Conservation (phyloP, 2,113 vertebrate species). For the Chaenogobius annularis region DNA sequence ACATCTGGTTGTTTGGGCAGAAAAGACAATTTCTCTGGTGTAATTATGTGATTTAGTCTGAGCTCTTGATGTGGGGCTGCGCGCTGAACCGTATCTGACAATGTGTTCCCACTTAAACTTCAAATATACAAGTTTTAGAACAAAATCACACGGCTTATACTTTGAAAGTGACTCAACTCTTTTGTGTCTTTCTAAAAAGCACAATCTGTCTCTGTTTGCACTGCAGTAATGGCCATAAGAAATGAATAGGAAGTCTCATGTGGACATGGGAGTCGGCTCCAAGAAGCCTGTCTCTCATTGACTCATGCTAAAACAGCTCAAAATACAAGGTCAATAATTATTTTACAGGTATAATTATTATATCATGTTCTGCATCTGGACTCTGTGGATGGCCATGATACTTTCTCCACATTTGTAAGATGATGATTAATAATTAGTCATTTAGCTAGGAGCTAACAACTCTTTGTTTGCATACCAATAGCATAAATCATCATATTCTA, state of each 20-base stretch:
- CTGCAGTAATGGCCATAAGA: constrained; percentile 6
- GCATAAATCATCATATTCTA: not conserved
- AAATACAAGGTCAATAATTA: constrained; percentile 9
- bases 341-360: constrained; percentile 4
- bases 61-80: constrained; percentile 27
- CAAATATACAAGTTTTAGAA: constrained; percentile 11
- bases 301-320: constrained; percentile 7
- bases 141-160: constrained; percentile 7
- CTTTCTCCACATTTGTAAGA: not conserved
- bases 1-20: constrained; percentile 59
- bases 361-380: constrained; percentile 1
- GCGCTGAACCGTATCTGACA: constrained; percentile 20
- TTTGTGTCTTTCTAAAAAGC: not conserved
- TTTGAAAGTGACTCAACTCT: constrained; percentile 5
- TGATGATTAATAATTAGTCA: not conserved
- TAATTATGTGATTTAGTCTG: constrained; percentile 47
- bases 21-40: constrained; percentile 40
- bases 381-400: not conserved
- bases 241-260: constrained; percentile 8
- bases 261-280: constrained; percentile 1
- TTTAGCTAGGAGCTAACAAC: not conserved
- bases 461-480: not conserved
- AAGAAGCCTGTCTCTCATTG: constrained; percentile 7
- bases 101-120: constrained; percentile 13
- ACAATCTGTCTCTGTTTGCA: not conserved